Percentiles rank a stretch among this genome's conserved stretches.
phyloP scores from a whole-genome alignment of 2,113 vertebrate genomes.

The Sigmodon hispidus region DNA sequence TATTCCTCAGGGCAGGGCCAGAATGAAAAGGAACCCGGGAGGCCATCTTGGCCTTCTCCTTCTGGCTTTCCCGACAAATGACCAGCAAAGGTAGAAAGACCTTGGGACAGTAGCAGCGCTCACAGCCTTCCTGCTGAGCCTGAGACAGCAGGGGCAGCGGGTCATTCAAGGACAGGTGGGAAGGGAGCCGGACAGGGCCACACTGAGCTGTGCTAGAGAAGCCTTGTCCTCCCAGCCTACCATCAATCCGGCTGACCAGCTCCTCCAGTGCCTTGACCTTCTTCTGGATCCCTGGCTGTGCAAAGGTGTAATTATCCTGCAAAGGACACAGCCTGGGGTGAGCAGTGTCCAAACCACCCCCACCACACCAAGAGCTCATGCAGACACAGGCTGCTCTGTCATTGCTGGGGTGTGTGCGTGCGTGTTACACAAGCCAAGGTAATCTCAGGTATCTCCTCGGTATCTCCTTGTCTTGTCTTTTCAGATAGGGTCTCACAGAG shows the following conservation, averaged over 20 bases:
- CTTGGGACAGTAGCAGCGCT: background rate
- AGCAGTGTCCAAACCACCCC: background rate
- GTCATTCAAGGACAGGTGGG: background rate
- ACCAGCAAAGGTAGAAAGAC: background rate
- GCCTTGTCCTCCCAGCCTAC: conserved; percentile 83
- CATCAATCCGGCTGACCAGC: conserved; percentile 97
- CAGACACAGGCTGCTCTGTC: background rate
- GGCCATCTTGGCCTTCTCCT: conserved; percentile 39
- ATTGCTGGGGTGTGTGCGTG: background rate
- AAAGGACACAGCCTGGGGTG: conserved; percentile 3
- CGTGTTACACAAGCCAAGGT: background rate
- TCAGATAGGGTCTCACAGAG: background rate
- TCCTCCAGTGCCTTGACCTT: conserved; percentile 98
- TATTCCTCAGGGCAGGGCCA: background rate
- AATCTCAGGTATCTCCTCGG: too few relatives aligned
- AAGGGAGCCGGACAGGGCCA: background rate
- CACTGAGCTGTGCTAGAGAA: background rate
- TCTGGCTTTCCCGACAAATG: background rate
- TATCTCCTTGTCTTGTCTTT: background rate
- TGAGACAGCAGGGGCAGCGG: background rate
- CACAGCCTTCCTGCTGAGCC: background rate
- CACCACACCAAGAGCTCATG: background rate
- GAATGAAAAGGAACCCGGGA: background rate
- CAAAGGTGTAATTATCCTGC: conserved; percentile 98
- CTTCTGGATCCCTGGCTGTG: conserved; percentile 98